Evolutionary conservation across 2,888 invertebrate genomes (phyloP).

Genomic region (Chrysopilus asiliformis): DNA sequence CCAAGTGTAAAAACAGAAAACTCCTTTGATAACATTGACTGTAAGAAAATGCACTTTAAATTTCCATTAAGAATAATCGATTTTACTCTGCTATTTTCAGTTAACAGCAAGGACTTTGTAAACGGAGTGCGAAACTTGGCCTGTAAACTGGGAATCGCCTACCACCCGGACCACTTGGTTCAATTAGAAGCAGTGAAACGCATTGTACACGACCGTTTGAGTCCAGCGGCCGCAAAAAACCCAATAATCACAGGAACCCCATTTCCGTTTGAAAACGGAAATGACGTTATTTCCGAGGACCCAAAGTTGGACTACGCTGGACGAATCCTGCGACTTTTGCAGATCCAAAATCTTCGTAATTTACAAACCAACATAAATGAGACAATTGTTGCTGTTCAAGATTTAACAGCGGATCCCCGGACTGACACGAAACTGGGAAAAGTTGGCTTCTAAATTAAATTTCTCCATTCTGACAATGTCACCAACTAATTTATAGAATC

Average conservation of each 20-base stretch:
- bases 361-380: constrained; percentile 92
- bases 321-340: constrained; percentile 60
- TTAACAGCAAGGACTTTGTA: constrained; percentile 69
- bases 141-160: constrained; percentile 60
- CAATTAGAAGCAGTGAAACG: constrained; percentile 57
- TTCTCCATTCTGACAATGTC: too few relatives aligned
- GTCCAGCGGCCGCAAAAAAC: constrained; percentile 38
- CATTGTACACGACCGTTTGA: constrained; percentile 45
- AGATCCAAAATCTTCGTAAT: constrained; percentile 40
- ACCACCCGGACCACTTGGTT: constrained; percentile 67
- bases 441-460: constrained; percentile 59
- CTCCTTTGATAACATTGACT: constrained; percentile 73
- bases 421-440: constrained; percentile 89
- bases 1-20: constrained; percentile 68
- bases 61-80: constrained; percentile 7
- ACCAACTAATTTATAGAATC: too few relatives aligned
- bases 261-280: constrained; percentile 51
- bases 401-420: constrained; percentile 84
- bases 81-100: constrained; percentile 38
- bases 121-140: constrained; percentile 69
- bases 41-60: constrained; percentile 41
- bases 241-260: constrained; percentile 41
- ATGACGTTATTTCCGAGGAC: constrained; percentile 54
- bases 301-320: constrained; percentile 53
- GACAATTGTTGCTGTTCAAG: constrained; percentile 83